Conservation (phyloP, 2,888 invertebrate genomes). For the Globia sparganii region DNA sequence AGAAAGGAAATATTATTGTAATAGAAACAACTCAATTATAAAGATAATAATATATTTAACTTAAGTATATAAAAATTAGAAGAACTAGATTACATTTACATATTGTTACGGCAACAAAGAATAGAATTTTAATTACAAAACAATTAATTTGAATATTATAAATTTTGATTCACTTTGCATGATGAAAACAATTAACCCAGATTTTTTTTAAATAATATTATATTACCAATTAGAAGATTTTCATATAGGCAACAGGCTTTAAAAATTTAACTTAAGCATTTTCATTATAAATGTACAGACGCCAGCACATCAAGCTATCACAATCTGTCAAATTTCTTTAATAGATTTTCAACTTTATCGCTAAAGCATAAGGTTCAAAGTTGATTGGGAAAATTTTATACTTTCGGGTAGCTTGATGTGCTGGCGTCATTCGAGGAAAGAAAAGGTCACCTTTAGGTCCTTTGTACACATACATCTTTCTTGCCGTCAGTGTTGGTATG, state of each 20-base stretch:
- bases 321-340: no score
- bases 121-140: slow-evolving; percentile 62
- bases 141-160: slow-evolving; percentile 42
- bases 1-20: slow-evolving; percentile 7
- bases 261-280: neutral
- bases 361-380: no score
- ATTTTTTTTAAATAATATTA: neutral
- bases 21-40: slow-evolving; percentile 44
- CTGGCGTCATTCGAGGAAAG: neutral
- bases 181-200: neutral
- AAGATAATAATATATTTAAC: slow-evolving; percentile 64
- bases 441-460: neutral
- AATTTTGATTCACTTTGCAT: slow-evolving; percentile 49
- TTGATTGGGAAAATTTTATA: no score
- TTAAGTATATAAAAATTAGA: slow-evolving; percentile 69
- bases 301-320: no score
- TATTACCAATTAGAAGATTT: neutral
- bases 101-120: slow-evolving; percentile 61
- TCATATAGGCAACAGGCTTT: neutral
- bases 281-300: neutral
- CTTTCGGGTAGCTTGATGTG: no score
- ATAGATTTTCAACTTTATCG: no score
- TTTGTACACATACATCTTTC: neutral
- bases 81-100: slow-evolving; percentile 68
- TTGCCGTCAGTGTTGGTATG: neutral